Base-by-base conservation (phyloP, 2,888 invertebrate species). In the Schizaphis graminum region DNA sequence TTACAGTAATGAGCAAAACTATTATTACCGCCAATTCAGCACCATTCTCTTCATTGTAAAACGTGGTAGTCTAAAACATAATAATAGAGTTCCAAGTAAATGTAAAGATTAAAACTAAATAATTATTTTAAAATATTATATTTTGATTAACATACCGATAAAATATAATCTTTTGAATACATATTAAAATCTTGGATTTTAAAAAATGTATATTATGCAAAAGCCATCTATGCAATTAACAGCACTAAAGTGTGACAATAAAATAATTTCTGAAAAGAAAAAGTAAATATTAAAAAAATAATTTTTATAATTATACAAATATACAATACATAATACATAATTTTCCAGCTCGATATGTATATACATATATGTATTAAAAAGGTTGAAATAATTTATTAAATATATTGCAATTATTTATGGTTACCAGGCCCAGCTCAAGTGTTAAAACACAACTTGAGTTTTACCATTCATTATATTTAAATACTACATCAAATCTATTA, bases 121-220 rank as follows among this genome's bases (percentile, higher is more conserved):
- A 11, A 35, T 1, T 21, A 16, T 35, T 67, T 67, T 86, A 26
- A 67, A 21, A 47, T 84, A 89, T n/a, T 47, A 41, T 44, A 35
- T 47, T 77, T 77, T 53, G 21, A 49, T 53, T 41, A 13, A 44
- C 92, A 16, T 94, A 94, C 94, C 67, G 90, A n/a, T 86, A 94
- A 91, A 49, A 94, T 61, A 67, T 94, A 94, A 85, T 94, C 94
- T 90, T 94, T 91, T 1, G 94, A 86, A 47, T 94, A 94, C 94
- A 94, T 94, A 11, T 67, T 61, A 41, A 10, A 1, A 28, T 35
- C 24, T 53, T 26, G 8, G 35, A 53, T 35, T 56, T 89, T 13
- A 24, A 41, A 56, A 89, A 89, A 57, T 89, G 56, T 16, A n/a
- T 41, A 35, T 86, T 44, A 86, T 85, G 1, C 61, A 67, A 67